A percentile compares a stretch with the other conserved stretches of the same genome.
These are phyloP conservation scores for Platyrinchus mystaceus DNA, from an alignment of 2,797 vertebrate genomes.

Conservation along the genomic window DNA sequence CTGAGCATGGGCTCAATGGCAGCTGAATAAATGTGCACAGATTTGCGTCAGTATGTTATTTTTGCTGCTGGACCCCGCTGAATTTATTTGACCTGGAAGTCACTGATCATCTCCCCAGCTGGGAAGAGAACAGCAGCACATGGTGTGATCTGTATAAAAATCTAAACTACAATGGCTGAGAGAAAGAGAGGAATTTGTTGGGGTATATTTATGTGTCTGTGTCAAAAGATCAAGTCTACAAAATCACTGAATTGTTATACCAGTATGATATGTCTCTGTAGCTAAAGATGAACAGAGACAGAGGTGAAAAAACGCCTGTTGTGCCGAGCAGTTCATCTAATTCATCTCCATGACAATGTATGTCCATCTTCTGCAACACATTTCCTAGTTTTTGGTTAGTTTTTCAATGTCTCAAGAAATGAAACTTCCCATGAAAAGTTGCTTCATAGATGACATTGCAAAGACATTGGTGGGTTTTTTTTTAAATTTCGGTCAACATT, in stretches of 20 bases:
- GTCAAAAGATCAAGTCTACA: constrained; percentile 36
- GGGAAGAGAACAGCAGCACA: neutral
- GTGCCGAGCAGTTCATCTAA: neutral
- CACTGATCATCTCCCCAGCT: neutral
- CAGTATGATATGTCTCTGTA: neutral
- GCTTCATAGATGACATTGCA: neutral
- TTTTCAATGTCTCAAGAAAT: neutral
- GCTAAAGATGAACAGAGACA: neutral
- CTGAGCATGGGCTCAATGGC: neutral
- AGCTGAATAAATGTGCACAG: neutral
- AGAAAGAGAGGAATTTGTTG: constrained; percentile 3
- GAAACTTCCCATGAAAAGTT: neutral
- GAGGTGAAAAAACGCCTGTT: neutral
- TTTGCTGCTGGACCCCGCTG: neutral
- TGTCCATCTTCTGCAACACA: neutral
- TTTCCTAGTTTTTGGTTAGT: neutral
- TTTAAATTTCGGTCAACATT: neutral
- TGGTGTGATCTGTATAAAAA: constrained; percentile 9
- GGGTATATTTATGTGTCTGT: constrained; percentile 10
- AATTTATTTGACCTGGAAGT: constrained; percentile 60
- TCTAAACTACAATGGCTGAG: neutral
- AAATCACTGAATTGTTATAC: neutral
- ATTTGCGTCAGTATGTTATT: constrained; percentile 51
- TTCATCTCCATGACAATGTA: neutral
- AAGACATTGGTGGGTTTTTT: neutral